These are phyloP conservation scores for Passerculus sandwichensis DNA, from an alignment of 2,797 vertebrate genomes.

Conservation along the genomic window DNA sequence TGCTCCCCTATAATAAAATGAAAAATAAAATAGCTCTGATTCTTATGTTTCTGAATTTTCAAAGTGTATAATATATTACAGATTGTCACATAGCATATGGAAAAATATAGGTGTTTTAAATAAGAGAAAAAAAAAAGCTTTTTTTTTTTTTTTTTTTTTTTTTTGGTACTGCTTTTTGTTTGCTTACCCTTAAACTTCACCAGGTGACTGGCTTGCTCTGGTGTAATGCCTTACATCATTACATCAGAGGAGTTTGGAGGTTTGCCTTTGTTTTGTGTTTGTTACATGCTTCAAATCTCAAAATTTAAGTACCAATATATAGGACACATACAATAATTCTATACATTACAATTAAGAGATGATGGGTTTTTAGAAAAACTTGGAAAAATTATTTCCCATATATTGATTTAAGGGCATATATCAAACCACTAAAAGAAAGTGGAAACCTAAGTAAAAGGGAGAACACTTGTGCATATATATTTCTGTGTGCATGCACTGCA, in stretches of 20 bases:
- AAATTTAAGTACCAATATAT: background rate
- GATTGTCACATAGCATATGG: background rate
- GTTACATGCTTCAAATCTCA: background rate
- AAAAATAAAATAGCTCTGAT: background rate
- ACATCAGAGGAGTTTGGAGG: background rate
- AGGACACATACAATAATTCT: background rate
- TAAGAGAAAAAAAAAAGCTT: background rate
- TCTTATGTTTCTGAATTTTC: background rate
- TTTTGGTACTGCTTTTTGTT: background rate
- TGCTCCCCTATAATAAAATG: background rate
- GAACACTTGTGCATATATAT: background rate
- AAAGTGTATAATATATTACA: background rate
- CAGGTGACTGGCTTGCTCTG: background rate
- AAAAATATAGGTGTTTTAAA: background rate
- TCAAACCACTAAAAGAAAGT: background rate
- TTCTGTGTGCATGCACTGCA: background rate
- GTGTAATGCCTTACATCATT: background rate
- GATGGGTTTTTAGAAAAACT: background rate
- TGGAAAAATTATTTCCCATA: background rate
- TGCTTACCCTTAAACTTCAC: background rate
- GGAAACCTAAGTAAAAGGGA: background rate
- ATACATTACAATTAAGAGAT: background rate
- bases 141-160: too few species aligned
- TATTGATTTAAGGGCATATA: background rate
- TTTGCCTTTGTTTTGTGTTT: background rate